Conservation (phyloP, 2,113 vertebrate species). For the Urocolius indicus region DNA sequence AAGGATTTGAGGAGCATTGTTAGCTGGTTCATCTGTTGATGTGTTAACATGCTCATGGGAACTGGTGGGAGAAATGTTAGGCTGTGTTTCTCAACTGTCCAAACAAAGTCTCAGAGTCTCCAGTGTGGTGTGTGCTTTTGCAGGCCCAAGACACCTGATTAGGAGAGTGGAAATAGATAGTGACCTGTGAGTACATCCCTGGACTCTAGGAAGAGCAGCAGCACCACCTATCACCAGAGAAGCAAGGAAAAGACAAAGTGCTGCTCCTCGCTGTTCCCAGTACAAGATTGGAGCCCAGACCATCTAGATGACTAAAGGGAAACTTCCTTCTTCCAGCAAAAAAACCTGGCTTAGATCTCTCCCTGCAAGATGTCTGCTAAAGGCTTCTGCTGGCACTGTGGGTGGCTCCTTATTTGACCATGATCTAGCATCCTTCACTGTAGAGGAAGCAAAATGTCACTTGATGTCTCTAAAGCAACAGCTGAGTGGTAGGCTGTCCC, state of each 20-base stretch:
- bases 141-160: neutral
- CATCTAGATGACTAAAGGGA: neutral
- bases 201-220: constrained; percentile 24
- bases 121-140: accelerated
- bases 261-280: neutral
- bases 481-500: neutral
- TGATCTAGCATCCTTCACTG: neutral
- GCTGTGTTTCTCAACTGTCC: neutral
- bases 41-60: neutral
- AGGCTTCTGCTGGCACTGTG: neutral
- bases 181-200: neutral
- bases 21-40: neutral
- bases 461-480: neutral
- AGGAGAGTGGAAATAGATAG: neutral
- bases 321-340: neutral
- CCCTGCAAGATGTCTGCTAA: neutral
- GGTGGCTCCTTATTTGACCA: neutral
- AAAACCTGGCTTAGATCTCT: neutral
- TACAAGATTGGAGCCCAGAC: neutral
- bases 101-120: neutral
- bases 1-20: neutral
- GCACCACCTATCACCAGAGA: constrained; percentile 41
- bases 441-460: neutral
- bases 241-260: neutral
- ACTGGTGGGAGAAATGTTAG: neutral